Evolutionary conservation across 2,888 invertebrate genomes (phyloP).

Genomic region (Lymantria dispar): DNA sequence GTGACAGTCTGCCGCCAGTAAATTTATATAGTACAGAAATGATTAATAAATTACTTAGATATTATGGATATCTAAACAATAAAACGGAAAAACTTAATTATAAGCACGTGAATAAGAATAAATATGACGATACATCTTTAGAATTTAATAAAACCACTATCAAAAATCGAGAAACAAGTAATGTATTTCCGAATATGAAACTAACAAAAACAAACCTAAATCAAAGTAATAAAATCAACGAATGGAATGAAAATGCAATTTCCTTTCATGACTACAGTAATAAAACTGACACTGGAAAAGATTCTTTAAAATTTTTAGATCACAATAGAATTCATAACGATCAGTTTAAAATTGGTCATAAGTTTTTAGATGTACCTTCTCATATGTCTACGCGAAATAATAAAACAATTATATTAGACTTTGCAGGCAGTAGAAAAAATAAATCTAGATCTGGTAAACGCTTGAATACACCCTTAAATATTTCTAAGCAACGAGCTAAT

Average conservation of each 20-base stretch:
- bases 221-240: conserved; percentile 33
- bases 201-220: conserved; percentile 33
- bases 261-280: conserved; percentile 51
- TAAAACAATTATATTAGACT: conserved; percentile 39
- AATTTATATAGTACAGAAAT: conserved; percentile 78
- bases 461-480: conserved; percentile 61
- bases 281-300: conserved; percentile 48
- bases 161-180: conserved; percentile 19
- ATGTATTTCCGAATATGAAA: conserved; percentile 22
- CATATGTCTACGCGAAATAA: conserved; percentile 35
- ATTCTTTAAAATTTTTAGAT: conserved; percentile 59
- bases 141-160: conserved; percentile 22
- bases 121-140: conserved; percentile 23
- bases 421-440: conserved; percentile 41
- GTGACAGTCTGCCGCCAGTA: conserved; percentile 74
- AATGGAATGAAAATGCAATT: conserved; percentile 49
- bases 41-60: conserved; percentile 74
- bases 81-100: conserved; percentile 61
- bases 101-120: conserved; percentile 46
- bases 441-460: conserved; percentile 52
- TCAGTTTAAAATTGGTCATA: conserved; percentile 57
- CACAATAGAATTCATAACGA: conserved; percentile 62
- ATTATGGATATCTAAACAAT: conserved; percentile 73
- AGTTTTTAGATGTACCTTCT: conserved; percentile 54
- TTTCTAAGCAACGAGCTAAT: conserved; percentile 35